Evolutionary conservation across 1,140 invertebrate genomes (phyloP), one percentile per base, ranked within the genome.

Genomic region (Choristoneura fumiferana): DNA sequence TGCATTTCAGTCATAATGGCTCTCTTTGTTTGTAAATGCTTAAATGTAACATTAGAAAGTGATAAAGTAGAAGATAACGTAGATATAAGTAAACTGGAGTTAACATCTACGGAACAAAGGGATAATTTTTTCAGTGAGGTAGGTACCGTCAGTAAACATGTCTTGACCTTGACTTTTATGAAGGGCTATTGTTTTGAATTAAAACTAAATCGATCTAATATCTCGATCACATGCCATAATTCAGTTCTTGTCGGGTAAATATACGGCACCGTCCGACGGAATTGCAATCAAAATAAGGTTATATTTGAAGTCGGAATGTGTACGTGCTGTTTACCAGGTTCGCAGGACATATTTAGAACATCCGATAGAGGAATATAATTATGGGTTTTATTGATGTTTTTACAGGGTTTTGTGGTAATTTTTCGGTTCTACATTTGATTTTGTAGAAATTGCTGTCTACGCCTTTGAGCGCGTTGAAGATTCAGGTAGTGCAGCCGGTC

Each of bases 51-150:
- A 54, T 69, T 89, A 65, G 81, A 83, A 79, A 75, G 83, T 81
- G 87, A 85, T 60, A 82, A 84, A 79, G 43, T 84, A 60, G 79
- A 84, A 73, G 78, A 81, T 63, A 81, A 78, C 65, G 55, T 73
- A 45, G 84, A 87, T 71, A 78, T 86, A 62, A 79, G 69, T 62
- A 86, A 87, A 78, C 69, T 89, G 78, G 85, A 82, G 63, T 65
- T 89, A 78, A 78, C 85, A 73, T 65, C 84, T 57, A 66, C 65
- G 61, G 87, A 89, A 89, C 86, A 90, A 90, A 90, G 85, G 76
- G 86, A 89, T 81, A 82, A 78, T 71, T 90, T 89, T 89, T 90
- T 90, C 83, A 85, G 76, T 75, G 81, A 90, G 84, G 86, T 90
- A 87, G 33, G 52, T 54, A 54, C 73, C 71, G 65, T 80, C 77